Conservation (phyloP, 1,140 invertebrate genomes). For the Venustaconcha ellipsiformis region DNA sequence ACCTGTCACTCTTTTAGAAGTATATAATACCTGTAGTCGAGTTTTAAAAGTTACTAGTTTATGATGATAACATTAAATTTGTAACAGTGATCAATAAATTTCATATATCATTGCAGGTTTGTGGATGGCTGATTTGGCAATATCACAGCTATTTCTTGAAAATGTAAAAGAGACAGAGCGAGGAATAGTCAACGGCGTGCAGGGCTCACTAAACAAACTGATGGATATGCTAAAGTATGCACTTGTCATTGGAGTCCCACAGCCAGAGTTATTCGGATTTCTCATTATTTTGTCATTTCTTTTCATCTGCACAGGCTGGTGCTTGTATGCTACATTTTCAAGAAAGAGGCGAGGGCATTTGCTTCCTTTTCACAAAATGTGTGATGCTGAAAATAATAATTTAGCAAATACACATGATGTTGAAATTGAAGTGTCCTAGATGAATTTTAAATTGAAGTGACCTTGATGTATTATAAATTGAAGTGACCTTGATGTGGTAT, state of each 20-base stretch:
- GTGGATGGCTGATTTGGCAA: slow-evolving; percentile 74
- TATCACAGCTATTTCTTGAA: slow-evolving; percentile 76
- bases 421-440: no score
- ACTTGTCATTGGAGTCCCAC: slow-evolving; percentile 70
- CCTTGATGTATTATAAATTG: no score
- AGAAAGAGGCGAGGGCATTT: slow-evolving; percentile 35
- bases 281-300: slow-evolving; percentile 69
- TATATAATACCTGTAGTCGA: no score
- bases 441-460: no score
- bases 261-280: slow-evolving; percentile 68
- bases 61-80: no score
- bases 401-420: no score
- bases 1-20: no score
- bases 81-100: neutral
- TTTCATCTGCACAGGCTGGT: slow-evolving; percentile 65
- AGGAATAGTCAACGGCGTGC: slow-evolving; percentile 74
- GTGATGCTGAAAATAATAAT: slow-evolving; percentile 9
- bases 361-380: slow-evolving; percentile 33
- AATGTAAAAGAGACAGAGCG: slow-evolving; percentile 70
- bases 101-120: slow-evolving; percentile 63
- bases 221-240: slow-evolving; percentile 73
- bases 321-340: slow-evolving; percentile 47
- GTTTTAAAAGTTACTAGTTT: no score
- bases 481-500: no score
- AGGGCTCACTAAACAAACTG: slow-evolving; percentile 72